These are phyloP conservation scores for Pyrrhosoma nymphula DNA, from an alignment of 2,888 invertebrate genomes.

Conservation along the genomic window DNA sequence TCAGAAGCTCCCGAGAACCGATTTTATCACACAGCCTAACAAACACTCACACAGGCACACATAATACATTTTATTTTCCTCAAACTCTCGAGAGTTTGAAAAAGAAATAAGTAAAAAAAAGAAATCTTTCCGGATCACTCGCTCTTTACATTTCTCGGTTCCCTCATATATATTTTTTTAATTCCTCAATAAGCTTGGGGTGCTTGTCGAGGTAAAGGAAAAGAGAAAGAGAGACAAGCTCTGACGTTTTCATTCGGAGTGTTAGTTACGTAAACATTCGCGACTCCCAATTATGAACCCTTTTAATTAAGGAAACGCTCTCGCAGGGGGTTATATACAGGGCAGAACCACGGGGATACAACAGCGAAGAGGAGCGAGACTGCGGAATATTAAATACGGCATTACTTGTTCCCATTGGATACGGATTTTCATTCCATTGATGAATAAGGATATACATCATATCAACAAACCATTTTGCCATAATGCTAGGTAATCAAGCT, in stretches of 20 bases:
- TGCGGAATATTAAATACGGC: neutral
- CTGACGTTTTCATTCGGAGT: conserved; percentile 15
- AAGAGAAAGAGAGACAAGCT: neutral
- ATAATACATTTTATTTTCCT: neutral
- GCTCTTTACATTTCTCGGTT: neutral
- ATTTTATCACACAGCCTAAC: neutral
- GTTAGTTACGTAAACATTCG: conserved; percentile 27
- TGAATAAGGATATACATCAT: too few relatives aligned
- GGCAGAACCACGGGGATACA: neutral
- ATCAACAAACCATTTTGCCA: too few relatives aligned
- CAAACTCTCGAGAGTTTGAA: neutral
- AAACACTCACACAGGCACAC: neutral
- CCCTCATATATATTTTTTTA: neutral
- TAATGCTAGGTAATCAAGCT: too few relatives aligned
- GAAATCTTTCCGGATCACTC: neutral
- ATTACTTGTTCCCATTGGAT: neutral
- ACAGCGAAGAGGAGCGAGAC: neutral
- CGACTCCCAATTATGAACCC: conserved; percentile 26
- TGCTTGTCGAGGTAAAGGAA: neutral
- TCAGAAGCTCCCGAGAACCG: neutral
- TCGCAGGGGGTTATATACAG: neutral
- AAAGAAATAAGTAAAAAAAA: neutral
- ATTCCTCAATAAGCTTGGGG: neutral
- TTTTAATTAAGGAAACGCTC: conserved; percentile 11
- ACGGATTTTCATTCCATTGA: too few relatives aligned